These are phyloP conservation scores for Trichechus manatus DNA, from an alignment of 2,113 vertebrate genomes.

Conservation along the genomic window DNA sequence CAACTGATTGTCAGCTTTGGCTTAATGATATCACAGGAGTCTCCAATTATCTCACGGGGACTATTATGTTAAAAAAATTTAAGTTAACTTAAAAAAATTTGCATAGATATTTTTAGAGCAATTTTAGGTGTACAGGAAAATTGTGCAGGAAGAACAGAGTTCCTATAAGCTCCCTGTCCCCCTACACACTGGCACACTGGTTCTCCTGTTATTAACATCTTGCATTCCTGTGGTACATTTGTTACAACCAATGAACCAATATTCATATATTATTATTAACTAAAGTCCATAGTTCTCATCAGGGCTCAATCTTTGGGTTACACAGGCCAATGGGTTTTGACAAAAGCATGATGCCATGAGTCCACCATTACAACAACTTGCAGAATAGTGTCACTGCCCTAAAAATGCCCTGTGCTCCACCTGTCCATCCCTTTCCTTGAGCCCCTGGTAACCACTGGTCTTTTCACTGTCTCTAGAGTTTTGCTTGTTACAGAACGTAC, in stretches of 20 bases:
- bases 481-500: not conserved
- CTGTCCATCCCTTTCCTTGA: not conserved
- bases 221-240: too few species aligned
- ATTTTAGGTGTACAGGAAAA: not conserved
- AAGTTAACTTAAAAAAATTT: not conserved
- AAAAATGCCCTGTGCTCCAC: not conserved
- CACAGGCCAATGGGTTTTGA: too few species aligned
- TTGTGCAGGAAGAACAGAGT: not conserved
- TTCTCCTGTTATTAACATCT: too few species aligned
- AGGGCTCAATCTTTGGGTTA: too few species aligned
- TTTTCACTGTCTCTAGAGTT: not conserved
- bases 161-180: not conserved
- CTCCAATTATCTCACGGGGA: not conserved
- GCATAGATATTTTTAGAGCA: not conserved
- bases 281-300: too few species aligned
- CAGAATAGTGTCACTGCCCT: not conserved
- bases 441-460: not conserved
- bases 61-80: not conserved
- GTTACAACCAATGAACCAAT: too few species aligned
- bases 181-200: too few species aligned
- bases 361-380: not conserved
- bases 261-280: too few species aligned
- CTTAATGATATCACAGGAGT: fast-evolving
- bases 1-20: fast-evolving
- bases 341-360: too few species aligned